Conservation (phyloP, 2,797 vertebrate species). For the Siniperca undulata region DNA sequence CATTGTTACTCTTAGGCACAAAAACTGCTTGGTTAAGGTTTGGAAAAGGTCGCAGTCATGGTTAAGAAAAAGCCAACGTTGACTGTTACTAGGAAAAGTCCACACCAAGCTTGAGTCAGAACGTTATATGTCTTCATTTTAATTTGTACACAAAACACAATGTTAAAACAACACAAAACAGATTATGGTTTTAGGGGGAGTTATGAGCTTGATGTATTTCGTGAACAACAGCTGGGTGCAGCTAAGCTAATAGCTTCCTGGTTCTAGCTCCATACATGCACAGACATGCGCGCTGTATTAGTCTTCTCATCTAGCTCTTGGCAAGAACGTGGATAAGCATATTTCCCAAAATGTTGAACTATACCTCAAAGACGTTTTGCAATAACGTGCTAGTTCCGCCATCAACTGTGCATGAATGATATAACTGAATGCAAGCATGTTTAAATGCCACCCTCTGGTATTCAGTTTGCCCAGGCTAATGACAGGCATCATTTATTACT, state of each 20-base stretch:
- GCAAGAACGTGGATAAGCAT: too few relatives aligned
- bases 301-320: background rate
- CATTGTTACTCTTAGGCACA: background rate
- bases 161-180: too few relatives aligned
- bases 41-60: background rate
- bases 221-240: too few relatives aligned
- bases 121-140: background rate
- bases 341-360: too few relatives aligned
- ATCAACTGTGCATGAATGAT: background rate
- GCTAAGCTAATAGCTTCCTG: too few relatives aligned
- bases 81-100: background rate
- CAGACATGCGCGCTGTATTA: background rate
- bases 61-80: background rate
- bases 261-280: too few relatives aligned
- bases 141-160: background rate
- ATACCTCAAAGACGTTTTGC: too few relatives aligned
- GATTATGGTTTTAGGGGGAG: too few relatives aligned
- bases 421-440: background rate
- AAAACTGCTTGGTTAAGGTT: background rate
- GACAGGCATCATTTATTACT: conserved; percentile 23
- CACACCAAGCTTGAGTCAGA: background rate
- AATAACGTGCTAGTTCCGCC: too few relatives aligned
- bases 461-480: background rate
- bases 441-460: background rate
- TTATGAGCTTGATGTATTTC: too few relatives aligned